Evolutionary conservation across 1,140 invertebrate species (phyloP).

Genomic region (Macrosteles quadrilineatus): DNA sequence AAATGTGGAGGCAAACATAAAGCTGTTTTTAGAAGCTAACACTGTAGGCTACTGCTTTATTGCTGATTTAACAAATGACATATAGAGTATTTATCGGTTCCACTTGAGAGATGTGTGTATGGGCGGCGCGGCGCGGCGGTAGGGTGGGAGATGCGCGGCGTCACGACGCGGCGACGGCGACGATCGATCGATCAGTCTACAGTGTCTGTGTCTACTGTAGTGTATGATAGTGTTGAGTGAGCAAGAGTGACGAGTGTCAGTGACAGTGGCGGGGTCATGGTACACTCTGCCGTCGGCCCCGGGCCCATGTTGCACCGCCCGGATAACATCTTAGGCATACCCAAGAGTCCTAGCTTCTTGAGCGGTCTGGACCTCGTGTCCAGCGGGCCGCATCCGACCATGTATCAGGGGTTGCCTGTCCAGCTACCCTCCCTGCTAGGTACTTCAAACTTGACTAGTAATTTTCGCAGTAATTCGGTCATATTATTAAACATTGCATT

Average conservation of each 20-base stretch:
- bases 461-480: too few species aligned
- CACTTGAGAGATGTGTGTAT: too few species aligned
- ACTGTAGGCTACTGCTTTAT: too few species aligned
- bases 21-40: too few species aligned
- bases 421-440: conserved; percentile 43
- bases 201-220: background rate
- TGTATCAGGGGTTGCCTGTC: conserved; percentile 33
- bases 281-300: conserved; percentile 39
- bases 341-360: conserved; percentile 82
- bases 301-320: conserved; percentile 38
- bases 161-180: background rate
- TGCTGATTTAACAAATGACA: too few species aligned
- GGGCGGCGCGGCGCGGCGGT: background rate
- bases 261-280: conserved; percentile 35
- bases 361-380: conserved; percentile 76
- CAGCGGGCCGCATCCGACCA: conserved; percentile 34
- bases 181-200: conserved; percentile 2
- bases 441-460: conserved; percentile 15
- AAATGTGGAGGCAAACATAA: too few species aligned
- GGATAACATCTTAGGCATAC: conserved; percentile 61
- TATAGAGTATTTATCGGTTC: too few species aligned
- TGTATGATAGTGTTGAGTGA: conserved; percentile 1
- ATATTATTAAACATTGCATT: too few species aligned
- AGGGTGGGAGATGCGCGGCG: background rate
- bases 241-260: background rate